A percentile compares a stretch with the other conserved stretches of the same genome.
Evolutionary conservation across 1,140 invertebrate genomes (phyloP).

Genomic region (Atta texana): DNA sequence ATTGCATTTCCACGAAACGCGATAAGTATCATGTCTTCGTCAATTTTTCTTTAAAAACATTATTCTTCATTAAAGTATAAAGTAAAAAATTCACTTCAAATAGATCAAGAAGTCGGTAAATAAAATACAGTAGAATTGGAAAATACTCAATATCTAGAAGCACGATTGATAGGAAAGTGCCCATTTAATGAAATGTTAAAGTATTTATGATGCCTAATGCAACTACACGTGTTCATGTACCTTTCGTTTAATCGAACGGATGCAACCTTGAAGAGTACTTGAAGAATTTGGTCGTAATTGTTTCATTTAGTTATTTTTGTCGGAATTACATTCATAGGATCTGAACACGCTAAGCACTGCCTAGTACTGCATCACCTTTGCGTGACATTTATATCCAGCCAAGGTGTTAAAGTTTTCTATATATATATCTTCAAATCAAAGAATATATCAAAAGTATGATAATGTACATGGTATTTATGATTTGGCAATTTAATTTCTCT

Average conservation of each 20-base stretch:
- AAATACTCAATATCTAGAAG: not conserved
- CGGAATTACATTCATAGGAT: constrained; percentile 60
- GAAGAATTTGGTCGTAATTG: constrained; percentile 47
- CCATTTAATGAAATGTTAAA: not conserved
- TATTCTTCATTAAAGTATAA: not conserved
- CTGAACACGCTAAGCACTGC: constrained; percentile 72
- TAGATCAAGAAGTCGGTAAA: not conserved
- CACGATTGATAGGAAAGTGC: not conserved
- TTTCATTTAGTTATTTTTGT: constrained; percentile 41
- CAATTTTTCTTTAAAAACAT: not conserved
- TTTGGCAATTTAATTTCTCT: constrained; percentile 5
- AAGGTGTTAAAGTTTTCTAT: constrained; percentile 18
- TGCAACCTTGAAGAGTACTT: constrained; percentile 56
- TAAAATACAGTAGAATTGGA: not conserved
- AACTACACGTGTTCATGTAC: not conserved
- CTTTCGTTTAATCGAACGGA: constrained; percentile 15
- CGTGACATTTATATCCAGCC: constrained; percentile 9
- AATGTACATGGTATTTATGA: not conserved
- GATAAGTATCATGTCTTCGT: not conserved
- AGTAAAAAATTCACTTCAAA: not conserved
- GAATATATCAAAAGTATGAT: not conserved
- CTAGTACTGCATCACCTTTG: constrained; percentile 7
- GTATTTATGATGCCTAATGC: not conserved
- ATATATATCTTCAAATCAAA: not conserved
- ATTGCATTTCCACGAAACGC: not conserved